A percentile compares a stretch with the other conserved stretches of the same genome.
Conservation (phyloP, 2,113 vertebrate genomes). For the Barnardius zonarius region DNA sequence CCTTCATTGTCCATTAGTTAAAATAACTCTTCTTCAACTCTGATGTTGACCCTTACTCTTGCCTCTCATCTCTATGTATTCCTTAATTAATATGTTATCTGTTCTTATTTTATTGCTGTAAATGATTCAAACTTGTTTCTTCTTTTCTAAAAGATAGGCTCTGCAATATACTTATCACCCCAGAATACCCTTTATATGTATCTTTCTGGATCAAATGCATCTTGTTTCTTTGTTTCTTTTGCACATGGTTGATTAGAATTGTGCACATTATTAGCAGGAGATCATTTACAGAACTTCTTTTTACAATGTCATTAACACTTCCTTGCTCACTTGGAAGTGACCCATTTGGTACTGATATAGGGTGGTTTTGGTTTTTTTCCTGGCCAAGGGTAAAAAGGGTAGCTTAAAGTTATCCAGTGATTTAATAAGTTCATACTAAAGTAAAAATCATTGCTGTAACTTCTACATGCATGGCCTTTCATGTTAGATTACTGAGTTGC, state of each 20-base stretch:
- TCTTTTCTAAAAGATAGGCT: background rate
- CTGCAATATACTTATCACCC: background rate
- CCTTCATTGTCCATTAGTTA: background rate
- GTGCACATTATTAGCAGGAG: background rate
- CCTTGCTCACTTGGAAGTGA: background rate
- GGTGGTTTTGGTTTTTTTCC: background rate
- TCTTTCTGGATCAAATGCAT: background rate
- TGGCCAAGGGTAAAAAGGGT: background rate
- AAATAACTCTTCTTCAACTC: background rate
- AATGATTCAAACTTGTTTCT: background rate
- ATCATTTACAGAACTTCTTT: background rate
- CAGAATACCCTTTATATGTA: background rate
- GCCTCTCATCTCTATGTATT: background rate
- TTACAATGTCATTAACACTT: background rate
- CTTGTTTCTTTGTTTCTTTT: background rate
- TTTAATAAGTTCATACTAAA: conserved; percentile 19
- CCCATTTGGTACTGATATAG: background rate
- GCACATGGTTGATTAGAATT: background rate
- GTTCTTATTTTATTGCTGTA: background rate
- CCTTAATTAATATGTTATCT: background rate
- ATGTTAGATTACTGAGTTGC: conserved; percentile 15
- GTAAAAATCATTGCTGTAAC: background rate
- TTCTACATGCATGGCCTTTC: background rate
- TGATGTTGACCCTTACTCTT: background rate
- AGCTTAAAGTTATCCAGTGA: background rate